Conservation (phyloP, 2,888 invertebrate genomes). For the Oligia fasciuncula region DNA sequence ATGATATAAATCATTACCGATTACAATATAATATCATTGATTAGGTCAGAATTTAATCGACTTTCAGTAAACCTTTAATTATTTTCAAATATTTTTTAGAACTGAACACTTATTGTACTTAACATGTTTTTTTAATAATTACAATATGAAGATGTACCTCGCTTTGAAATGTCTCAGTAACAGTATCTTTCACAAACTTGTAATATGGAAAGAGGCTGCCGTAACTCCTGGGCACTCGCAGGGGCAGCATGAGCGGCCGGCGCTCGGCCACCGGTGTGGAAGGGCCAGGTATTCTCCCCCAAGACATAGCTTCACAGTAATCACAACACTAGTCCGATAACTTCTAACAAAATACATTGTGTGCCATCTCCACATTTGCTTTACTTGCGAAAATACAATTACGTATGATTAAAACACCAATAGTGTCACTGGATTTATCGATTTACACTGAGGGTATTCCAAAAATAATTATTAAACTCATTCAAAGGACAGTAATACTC, state of each 20-base stretch:
- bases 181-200: constrained; percentile 89
- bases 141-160: constrained; percentile 73
- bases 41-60: constrained; percentile 6
- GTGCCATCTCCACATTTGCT: constrained; percentile 80
- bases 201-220: constrained; percentile 91
- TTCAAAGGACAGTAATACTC: constrained; percentile 3
- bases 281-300: constrained; percentile 73
- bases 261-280: constrained; percentile 80
- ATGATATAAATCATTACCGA: neutral
- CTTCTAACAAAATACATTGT: constrained; percentile 74
- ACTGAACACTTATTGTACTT: neutral
- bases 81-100: neutral
- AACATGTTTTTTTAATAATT: neutral
- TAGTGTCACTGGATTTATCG: constrained; percentile 35
- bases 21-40: neutral
- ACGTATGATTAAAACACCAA: constrained; percentile 26
- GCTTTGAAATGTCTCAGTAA: constrained; percentile 78
- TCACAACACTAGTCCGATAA: constrained; percentile 75
- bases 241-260: constrained; percentile 82
- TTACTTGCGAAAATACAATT: constrained; percentile 51
- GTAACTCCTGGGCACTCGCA: constrained; percentile 89
- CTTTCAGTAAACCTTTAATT: neutral
- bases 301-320: constrained; percentile 75
- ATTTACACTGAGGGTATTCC: constrained; percentile 54
- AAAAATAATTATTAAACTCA: constrained; percentile 23